Percentiles rank a stretch among this genome's conserved stretches.
Conservation (phyloP, 1,140 invertebrate species). For the Drosophila watanabei region DNA sequence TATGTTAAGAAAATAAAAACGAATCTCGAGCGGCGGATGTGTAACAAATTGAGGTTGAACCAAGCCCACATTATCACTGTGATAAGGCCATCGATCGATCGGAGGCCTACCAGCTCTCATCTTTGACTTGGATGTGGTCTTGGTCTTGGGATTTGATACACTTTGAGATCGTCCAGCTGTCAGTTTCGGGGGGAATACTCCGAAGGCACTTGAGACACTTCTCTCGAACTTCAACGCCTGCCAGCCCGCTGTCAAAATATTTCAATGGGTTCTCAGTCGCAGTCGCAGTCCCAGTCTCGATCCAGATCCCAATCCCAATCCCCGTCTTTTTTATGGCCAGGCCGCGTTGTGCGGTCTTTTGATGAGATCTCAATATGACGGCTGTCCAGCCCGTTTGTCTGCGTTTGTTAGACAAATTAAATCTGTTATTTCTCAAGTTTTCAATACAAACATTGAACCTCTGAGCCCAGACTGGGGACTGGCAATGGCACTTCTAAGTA, state of each 20-base stretch:
- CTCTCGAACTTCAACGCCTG: constrained; percentile 83
- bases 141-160: constrained; percentile 4
- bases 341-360: constrained; percentile 78
- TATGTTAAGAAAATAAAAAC: constrained; percentile 72
- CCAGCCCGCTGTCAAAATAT: constrained; percentile 80
- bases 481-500: constrained; percentile 52
- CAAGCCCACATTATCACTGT: constrained; percentile 73
- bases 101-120: constrained; percentile 3
- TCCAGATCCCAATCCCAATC: constrained; percentile 9
- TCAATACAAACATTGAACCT: constrained; percentile 41
- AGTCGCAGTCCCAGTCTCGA: not conserved
- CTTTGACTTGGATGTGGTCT: constrained; percentile 1
- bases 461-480: constrained; percentile 19
- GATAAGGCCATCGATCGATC: constrained; percentile 68
- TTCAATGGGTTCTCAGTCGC: constrained; percentile 60
- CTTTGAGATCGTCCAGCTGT: constrained; percentile 61
- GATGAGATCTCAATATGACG: constrained; percentile 83
- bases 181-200: constrained; percentile 66
- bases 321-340: constrained; percentile 26
- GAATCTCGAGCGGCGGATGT: constrained; percentile 43
- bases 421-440: constrained; percentile 78
- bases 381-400: constrained; percentile 48
- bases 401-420: constrained; percentile 79
- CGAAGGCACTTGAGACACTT: constrained; percentile 84
- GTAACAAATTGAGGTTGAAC: constrained; percentile 60